Base-by-base conservation (phyloP, 2,797 vertebrate genomes). In the Stomatorhinus walkeri region DNA sequence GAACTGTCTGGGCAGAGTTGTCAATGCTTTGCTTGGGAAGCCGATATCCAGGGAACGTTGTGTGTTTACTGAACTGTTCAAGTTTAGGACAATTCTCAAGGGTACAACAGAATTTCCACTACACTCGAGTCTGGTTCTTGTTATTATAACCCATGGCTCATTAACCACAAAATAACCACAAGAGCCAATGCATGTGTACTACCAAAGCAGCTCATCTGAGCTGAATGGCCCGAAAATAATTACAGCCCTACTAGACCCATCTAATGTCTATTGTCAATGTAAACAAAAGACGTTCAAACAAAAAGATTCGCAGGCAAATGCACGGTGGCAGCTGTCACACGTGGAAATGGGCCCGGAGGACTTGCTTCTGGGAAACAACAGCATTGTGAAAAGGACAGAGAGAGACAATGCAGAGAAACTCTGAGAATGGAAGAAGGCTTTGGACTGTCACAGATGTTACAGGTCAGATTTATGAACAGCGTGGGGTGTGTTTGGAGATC, bases 121-220 rank as follows among this genome's bases (percentile, higher is more conserved):
- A 22, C 48, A 49, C 40, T 51, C 0, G 4, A 85, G 43, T 85
- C 72, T 48, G 48, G 81, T 6, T 48, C 46, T 48, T 51, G 48
- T 85, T 85, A 79, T 85, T 84, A 43, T 84, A 84, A 84, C 81
- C 81, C 40, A 40, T 84, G 40, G 36, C n/a, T 84, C 48, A 48
- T 79, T 79, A 40, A 79, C 72, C 72, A 40, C 68, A 40, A 40
- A 76, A 84, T 19, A 84, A 84, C 81, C n/a, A 85, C 22, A 85
- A 28, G 14, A 51, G 40, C 81, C 48, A 48, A 48, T 49, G 36
- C 36, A 43, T 79, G 72, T 10, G n/a, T 51, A 51, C n/a, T 48
- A 85, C 22, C 43, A 51, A 48, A 85, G 36, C 10, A 84, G 46
- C n/a, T 19, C 48, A 49, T 49, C 81, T 84, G 19, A 46, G 49